Conservation (phyloP, 2,888 invertebrate genomes). For the Malachius bipustulatus region DNA sequence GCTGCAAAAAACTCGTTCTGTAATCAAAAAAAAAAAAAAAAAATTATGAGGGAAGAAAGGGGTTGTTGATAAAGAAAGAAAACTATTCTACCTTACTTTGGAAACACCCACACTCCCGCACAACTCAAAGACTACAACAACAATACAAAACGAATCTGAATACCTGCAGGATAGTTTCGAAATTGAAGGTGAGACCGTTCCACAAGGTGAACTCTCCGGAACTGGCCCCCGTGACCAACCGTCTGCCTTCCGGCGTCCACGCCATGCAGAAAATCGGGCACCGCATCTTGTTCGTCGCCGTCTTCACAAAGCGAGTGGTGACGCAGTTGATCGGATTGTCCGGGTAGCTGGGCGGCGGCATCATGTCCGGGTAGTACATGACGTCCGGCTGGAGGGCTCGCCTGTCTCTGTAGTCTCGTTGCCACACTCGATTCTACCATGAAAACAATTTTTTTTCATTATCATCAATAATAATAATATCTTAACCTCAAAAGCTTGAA, state of each 20-base stretch:
- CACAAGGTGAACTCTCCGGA: conserved; percentile 99
- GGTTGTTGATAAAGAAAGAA: no score
- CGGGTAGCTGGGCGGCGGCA: conserved; percentile 87
- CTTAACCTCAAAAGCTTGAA: no score
- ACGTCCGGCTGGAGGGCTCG: conserved; percentile 88
- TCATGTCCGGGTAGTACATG: conserved; percentile 84
- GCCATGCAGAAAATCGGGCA: conserved; percentile 98
- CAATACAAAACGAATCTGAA: no score
- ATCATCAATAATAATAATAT: no score
- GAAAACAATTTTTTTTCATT: no score
- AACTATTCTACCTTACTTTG: no score
- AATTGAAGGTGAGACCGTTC: conserved; percentile 99
- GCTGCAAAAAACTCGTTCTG: no score
- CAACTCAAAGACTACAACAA: no score
- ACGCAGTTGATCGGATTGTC: conserved; percentile 96
- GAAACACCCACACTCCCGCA: no score
- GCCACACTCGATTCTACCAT: conserved; percentile 81
- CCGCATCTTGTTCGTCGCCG: conserved; percentile 99
- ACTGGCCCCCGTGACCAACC: conserved; percentile 95
- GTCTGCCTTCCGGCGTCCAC: conserved; percentile 98
- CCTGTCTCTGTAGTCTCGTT: conserved; percentile 81
- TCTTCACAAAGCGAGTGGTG: conserved; percentile 89
- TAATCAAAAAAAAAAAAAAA: no score
- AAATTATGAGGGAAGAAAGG: no score
- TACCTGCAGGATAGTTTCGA: conserved; percentile 99